A percentile compares a stretch with the other conserved stretches of the same genome.
phyloP scores from a whole-genome alignment of 2,888 invertebrate genomes.

The Sclerodermus sp. region DNA sequence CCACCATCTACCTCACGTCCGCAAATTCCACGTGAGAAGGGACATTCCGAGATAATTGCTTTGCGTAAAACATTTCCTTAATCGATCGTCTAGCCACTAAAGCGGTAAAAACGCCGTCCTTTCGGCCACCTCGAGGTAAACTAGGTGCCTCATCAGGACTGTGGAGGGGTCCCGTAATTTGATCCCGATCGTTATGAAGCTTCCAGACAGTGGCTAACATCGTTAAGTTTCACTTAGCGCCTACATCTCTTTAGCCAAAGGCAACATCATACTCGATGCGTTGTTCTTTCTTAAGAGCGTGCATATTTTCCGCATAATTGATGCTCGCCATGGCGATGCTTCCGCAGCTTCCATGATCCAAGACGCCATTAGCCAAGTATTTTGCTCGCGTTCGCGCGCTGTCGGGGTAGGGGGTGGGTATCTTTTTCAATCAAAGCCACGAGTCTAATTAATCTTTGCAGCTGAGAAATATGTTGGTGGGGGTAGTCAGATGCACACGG shows the following conservation, averaged over 20 bases:
- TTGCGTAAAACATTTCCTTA: conserved; percentile 10
- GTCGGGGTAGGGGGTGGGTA: too few relatives aligned
- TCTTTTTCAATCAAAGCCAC: too few relatives aligned
- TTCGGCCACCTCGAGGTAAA: conserved; percentile 35
- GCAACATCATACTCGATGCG: conserved; percentile 19
- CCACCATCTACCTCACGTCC: too few relatives aligned
- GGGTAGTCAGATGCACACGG: conserved; percentile 2
- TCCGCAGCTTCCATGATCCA: too few relatives aligned
- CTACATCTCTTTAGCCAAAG: conserved; percentile 22
- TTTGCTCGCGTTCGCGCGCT: too few relatives aligned
- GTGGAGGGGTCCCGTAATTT: conserved; percentile 38
- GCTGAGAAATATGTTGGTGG: too few relatives aligned
- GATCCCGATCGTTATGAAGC: conserved; percentile 47
- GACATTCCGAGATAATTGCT: too few relatives aligned
- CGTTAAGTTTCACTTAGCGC: conserved; percentile 44
- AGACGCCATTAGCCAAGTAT: too few relatives aligned
- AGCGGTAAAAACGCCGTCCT: conserved; percentile 37
- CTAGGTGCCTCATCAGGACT: conserved; percentile 36
- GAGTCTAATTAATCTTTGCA: too few relatives aligned
- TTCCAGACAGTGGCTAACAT: conserved; percentile 46
- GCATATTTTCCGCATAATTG: not conserved
- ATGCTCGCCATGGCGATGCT: too few relatives aligned
- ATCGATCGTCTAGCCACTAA: conserved; percentile 30
- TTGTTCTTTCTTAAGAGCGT: not conserved
- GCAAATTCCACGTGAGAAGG: too few relatives aligned